Percentiles rank a stretch among this genome's conserved stretches.
Conservation (phyloP, 2,113 vertebrate genomes). For the Haliaeetus leucogaster region DNA sequence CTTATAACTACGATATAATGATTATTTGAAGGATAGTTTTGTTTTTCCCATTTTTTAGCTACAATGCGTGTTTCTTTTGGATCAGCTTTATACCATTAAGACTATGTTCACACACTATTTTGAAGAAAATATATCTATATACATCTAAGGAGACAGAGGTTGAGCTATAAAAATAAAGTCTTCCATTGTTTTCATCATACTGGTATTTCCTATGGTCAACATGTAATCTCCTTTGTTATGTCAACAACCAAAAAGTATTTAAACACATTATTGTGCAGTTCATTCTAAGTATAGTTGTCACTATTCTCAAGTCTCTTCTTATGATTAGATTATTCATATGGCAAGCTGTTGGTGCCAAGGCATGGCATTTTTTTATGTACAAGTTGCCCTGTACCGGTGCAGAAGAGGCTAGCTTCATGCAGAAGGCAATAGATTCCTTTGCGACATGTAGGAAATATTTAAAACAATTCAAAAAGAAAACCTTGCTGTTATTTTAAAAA, state of each 20-base stretch:
- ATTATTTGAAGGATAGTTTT: background rate
- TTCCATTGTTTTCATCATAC: background rate
- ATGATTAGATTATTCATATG: background rate
- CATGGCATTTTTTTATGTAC: background rate
- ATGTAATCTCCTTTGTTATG: background rate
- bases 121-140: background rate
- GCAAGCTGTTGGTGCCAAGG: background rate
- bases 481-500: background rate
- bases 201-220: background rate
- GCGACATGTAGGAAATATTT: background rate
- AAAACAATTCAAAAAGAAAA: background rate
- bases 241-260: background rate
- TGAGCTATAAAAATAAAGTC: background rate
- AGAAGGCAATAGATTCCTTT: background rate
- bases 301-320: background rate
- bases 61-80: background rate
- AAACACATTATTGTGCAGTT: background rate
- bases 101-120: background rate
- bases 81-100: background rate
- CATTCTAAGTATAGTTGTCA: background rate
- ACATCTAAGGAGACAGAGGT: background rate
- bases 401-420: background rate
- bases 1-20: background rate
- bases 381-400: background rate
- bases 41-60: background rate